These are phyloP conservation scores for Melitaea cinxia DNA, from an alignment of 1,140 invertebrate species.

Conservation along the genomic window DNA sequence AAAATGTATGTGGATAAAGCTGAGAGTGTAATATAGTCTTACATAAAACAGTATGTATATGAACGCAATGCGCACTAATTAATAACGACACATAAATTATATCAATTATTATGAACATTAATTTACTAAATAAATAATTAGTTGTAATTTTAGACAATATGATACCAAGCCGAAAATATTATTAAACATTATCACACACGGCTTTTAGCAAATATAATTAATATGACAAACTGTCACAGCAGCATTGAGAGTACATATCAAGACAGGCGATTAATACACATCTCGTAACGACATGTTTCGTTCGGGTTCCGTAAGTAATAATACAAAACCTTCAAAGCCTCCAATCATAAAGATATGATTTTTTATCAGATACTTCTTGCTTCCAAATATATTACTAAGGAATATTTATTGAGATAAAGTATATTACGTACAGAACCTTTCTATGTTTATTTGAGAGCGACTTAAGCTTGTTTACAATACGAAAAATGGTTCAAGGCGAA, in stretches of 20 bases:
- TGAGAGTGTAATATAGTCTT: no score
- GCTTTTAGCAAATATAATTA: slow-evolving; percentile 32
- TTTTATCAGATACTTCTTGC: no score
- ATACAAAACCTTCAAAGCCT: neutral
- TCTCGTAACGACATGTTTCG: slow-evolving; percentile 15
- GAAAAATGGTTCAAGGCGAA: slow-evolving; percentile 2
- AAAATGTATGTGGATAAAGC: no score
- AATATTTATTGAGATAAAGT: neutral
- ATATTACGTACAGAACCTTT: neutral
- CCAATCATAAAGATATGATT: neutral
- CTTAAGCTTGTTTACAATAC: neutral
- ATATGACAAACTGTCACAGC: slow-evolving; percentile 35
- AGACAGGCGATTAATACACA: slow-evolving; percentile 48
- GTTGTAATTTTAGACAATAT: no score
- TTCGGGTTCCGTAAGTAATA: neutral
- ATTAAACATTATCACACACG: neutral
- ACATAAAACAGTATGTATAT: no score
- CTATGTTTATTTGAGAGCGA: neutral
- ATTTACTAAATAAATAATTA: no score
- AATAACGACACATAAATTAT: no score
- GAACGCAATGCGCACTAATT: no score
- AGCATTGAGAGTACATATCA: slow-evolving; percentile 41
- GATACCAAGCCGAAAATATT: neutral
- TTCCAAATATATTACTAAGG: no score
- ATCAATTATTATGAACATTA: no score